phyloP scores from a whole-genome alignment of 2,888 invertebrate genomes.

The Plagodis dolabraria region DNA sequence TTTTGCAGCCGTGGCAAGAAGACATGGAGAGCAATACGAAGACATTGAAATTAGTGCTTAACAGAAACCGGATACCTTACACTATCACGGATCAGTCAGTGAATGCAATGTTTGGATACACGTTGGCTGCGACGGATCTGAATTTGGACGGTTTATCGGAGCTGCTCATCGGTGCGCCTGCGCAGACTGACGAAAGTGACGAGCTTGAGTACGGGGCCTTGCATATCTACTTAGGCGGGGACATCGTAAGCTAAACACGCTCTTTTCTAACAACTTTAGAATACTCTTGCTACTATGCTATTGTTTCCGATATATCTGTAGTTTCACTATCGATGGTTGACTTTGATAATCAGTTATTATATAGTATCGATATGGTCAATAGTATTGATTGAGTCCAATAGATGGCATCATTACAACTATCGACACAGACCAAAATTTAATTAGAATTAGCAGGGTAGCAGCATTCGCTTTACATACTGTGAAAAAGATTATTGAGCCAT shows the following conservation, averaged over 20 bases:
- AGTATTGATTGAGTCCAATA: too few species aligned
- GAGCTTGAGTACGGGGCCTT: constrained; percentile 81
- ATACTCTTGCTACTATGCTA: too few species aligned
- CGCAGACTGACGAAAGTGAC: constrained; percentile 44
- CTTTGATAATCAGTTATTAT: too few species aligned
- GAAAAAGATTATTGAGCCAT: too few species aligned
- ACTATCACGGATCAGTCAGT: constrained; percentile 38
- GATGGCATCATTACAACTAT: too few species aligned
- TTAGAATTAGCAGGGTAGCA: too few species aligned
- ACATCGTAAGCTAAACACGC: constrained; percentile 37
- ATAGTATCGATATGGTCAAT: too few species aligned
- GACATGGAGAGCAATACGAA: neutral
- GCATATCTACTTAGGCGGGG: constrained; percentile 69
- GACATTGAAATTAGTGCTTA: neutral
- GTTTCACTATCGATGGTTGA: too few species aligned
- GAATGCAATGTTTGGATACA: constrained; percentile 85
- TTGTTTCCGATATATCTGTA: too few species aligned
- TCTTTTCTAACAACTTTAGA: too few species aligned
- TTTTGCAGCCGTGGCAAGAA: constrained; percentile 25
- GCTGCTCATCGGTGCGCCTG: constrained; percentile 86
- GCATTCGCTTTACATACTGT: too few species aligned
- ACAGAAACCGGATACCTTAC: neutral
- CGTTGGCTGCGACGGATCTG: constrained; percentile 73
- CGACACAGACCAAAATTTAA: too few species aligned
- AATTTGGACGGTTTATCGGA: constrained; percentile 83